These are phyloP conservation scores for Glareola pratincola DNA, from an alignment of 2,113 vertebrate species.

Conservation along the genomic window DNA sequence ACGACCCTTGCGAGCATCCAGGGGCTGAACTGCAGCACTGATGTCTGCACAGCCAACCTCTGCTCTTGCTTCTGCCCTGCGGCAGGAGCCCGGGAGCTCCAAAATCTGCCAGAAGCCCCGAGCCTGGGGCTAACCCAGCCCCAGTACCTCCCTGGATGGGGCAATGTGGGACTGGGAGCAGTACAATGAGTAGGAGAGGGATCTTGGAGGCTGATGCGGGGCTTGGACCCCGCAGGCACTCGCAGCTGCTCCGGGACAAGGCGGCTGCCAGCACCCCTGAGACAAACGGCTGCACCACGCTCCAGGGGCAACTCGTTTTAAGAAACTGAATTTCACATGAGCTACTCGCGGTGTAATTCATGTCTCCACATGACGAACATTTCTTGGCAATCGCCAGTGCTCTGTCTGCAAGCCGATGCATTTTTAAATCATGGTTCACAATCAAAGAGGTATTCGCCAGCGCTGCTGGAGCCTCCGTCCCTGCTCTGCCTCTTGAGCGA, in stretches of 20 bases:
- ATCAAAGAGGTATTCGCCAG: constrained; percentile 5
- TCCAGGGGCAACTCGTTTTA: not conserved
- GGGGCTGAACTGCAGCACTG: not conserved
- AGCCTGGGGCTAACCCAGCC: not conserved
- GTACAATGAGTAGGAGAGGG: fast-evolving
- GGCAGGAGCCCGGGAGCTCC: not conserved
- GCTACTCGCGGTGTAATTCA: not conserved
- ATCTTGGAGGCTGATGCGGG: fast-evolving
- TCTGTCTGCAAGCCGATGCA: constrained; percentile 1
- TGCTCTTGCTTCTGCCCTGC: not conserved
- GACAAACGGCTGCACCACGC: fast-evolving
- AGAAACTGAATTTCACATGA: not conserved
- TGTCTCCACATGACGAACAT: constrained; percentile 33
- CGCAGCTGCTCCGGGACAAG: not conserved
- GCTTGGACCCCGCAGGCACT: not conserved
- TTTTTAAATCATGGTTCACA: not conserved
- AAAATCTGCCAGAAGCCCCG: not conserved
- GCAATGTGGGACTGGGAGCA: not conserved
- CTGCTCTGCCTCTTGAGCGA: not conserved
- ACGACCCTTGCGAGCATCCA: fast-evolving
- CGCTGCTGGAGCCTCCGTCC: not conserved
- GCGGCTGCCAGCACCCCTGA: fast-evolving
- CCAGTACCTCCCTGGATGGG: fast-evolving
- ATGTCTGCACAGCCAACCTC: not conserved
- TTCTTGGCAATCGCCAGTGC: constrained; percentile 9